Evolutionary conservation across 2,797 vertebrate genomes (phyloP), one percentile per base, ranked within the genome.

Genomic region (Brachyalestes nurse): DNA sequence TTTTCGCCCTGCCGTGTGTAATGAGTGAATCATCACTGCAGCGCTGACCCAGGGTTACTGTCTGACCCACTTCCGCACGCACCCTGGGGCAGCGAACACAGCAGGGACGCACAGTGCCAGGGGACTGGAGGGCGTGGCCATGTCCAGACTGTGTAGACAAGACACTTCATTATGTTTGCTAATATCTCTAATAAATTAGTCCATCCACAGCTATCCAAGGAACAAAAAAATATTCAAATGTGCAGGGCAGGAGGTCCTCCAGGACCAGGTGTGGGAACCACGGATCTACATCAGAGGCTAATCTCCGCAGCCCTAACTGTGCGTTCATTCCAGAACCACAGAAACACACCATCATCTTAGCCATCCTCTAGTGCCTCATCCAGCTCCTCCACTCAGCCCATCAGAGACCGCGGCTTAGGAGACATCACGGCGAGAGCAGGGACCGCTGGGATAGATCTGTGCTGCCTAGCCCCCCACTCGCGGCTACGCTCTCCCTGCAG

Each of bases 11-110:
- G 23, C 16, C 23, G 21, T 84, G 53, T 25, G 40, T 80, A 76
- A 79, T 83, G 88, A 90, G 79, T 89, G 89, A 93, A 86, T 89
- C 89, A 89, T 83, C 60, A 23, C 87, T 80, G 71, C 89, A 81
- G 84, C 86, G 82, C 81, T 85, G 89, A 91, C 90, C 88, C 86
- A 76, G 87, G 90, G 91, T 91, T 89, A 87, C 87, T 14, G 72
- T 88, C 88, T 93, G 93, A 93, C 93, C 92, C 91, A 93, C 88
- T 91, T 93, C 87, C 87, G 89, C 87, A 28, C 61, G 16, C 61
- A 38, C 28, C 28, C 61, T 5, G 5, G 34, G 34, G 61, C 28
- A 5, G 61, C 6, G 61, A 28, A 38, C 34, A 16, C 61, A 34
- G 61, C 61, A 64, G 61, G 61, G 61, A 64, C 61, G 16, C 28